Base-by-base conservation (phyloP, 2,797 vertebrate genomes). In the Micromesistius poutassou region DNA sequence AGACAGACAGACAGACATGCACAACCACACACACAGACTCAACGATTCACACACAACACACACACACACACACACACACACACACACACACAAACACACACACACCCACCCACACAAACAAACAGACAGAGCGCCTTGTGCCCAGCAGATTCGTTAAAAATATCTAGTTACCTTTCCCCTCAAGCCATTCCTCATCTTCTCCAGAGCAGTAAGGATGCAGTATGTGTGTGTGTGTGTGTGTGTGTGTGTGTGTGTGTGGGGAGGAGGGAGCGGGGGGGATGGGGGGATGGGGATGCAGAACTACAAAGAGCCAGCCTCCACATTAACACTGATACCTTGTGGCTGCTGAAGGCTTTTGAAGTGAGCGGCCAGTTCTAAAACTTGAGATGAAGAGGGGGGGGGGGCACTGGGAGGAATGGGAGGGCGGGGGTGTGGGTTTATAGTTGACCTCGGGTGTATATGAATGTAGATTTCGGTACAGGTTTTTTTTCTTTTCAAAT, bases 61-160 rank as follows among this genome's bases (percentile, higher is more conserved):
- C 33, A 4, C 46, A 77, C 62, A 80, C 36, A 66, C 31, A 70
- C 30, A 75, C 35, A 71, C 75, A 46, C 5, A 22, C 74, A 33
- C n/a, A 62, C 74, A 14, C 14, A 42, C 70, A 30, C 71, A 13
- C 70, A 30, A 36, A n/a, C 30, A 82, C 78, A 75, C 76, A 76
- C 71, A 86, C 73, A 85, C 78, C 82, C 13, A 30, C 19, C 42
- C 46, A 30, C 19, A 4, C 46, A 77, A 70, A 80, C 36, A 66
- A 40, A 70, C 30, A 75, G 36, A 71, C 75, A 46, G 10, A 62
- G 55, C 36, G 31, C 0, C 42, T 19, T 19, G 8, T 82, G 36
- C 84, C 87, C 77, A 84, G 89, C 80, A 81, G 72, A 82, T 80
- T 84, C 80, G 81, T 87, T 90, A 88, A 87, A 88, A 88, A 83